Percentiles rank a stretch among this genome's conserved stretches.
Evolutionary conservation across 23 tunicate genomes (phyloP).

Genomic region (Styela clava): DNA sequence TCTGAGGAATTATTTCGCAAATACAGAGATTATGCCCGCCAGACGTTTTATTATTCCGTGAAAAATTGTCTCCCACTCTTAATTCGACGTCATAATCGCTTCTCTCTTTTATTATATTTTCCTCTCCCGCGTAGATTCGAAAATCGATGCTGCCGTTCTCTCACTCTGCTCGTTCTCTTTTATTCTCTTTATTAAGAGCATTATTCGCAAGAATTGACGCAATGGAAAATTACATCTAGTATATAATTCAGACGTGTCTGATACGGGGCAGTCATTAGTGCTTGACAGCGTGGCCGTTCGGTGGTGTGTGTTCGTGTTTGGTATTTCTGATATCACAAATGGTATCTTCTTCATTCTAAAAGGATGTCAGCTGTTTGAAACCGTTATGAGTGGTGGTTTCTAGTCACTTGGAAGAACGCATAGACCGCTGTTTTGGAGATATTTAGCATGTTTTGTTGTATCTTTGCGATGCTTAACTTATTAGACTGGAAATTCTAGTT

Average conservation of each 20-base stretch:
- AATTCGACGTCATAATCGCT: neutral
- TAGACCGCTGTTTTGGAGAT: no score
- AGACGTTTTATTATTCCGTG: slow-evolving; percentile 3
- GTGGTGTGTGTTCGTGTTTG: neutral
- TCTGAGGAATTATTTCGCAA: neutral
- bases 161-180: slow-evolving; percentile 11
- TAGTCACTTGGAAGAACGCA: no score
- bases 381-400: no score
- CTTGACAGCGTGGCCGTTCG: slow-evolving; percentile 23
- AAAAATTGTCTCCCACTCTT: slow-evolving; percentile 3
- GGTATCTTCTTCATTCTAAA: no score
- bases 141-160: neutral
- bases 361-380: no score
- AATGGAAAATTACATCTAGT: slow-evolving; percentile 29
- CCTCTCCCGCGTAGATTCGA: neutral
- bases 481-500: no score
- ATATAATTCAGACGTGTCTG: slow-evolving; percentile 5
- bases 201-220: slow-evolving; percentile 1
- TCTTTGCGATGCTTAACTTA: no score
- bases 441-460: no score
- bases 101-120: neutral
- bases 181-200: neutral
- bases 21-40: neutral
- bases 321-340: neutral
- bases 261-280: neutral